Evolutionary conservation across 2,888 invertebrate genomes (phyloP), one percentile per base, ranked within the genome.

Genomic region (Pachydiplax longipennis): DNA sequence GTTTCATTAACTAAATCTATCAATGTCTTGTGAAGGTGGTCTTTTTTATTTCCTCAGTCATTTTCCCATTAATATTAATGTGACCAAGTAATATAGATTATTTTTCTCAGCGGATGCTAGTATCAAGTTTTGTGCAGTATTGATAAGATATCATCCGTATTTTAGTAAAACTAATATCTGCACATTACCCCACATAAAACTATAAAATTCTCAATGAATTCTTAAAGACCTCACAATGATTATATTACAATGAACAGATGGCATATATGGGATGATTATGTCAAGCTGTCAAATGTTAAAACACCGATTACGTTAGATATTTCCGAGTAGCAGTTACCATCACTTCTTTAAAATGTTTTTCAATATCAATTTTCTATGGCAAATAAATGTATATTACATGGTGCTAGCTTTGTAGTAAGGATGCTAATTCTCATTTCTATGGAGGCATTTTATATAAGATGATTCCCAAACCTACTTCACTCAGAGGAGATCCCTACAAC

Each of bases 181-280:
- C 87, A 87, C 87, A 65, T 58, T 61, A 61, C 37, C 87, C 87
- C 87, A 65, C 87, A 37, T 61, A 61, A 87, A 87, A 35, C 37
- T 83, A 22, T 61, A 87, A 61, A n/a, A 61, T 58, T 87, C 87
- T 58, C 83, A 83, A n/a, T n/a, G n/a, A n/a, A n/a, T n/a, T n/a
- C n/a, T n/a, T n/a, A n/a, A n/a, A n/a, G n/a, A 87, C 40, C 22
- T 61, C 65, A 61, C 37, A 65, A 87, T 87, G 87, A 61, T 18
- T 87, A 65, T 61, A 37, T 65, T 87, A 87, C 87, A 58, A n/a
- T 61, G 35, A 61, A 58, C 18, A 22, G 44, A 44, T 44, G n/a
- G 73, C 31, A 25, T 65, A 6, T 12, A 73, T 13, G 12, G 25
- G 25, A 25, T 73, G 73, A 73, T 25, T 25, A 31, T 31, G 73